phyloP scores from a whole-genome alignment of 2,888 invertebrate species.

The Anagyrus pseudococci region DNA sequence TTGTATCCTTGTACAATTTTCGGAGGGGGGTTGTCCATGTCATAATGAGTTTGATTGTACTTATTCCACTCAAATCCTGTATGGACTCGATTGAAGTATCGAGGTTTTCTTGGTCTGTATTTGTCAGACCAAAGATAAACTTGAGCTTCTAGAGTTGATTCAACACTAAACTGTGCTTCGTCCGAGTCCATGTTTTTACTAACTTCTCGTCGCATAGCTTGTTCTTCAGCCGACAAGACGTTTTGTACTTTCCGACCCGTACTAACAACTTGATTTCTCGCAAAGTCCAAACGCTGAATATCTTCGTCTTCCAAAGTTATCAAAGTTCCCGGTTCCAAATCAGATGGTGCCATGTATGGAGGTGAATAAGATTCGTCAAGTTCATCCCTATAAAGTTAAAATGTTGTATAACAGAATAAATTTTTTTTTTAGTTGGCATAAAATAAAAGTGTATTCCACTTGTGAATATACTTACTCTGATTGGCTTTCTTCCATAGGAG shows the following conservation, averaged over 20 bases:
- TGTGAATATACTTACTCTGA: slow-evolving; percentile 47
- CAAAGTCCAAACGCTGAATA: slow-evolving; percentile 74
- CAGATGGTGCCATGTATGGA: slow-evolving; percentile 67
- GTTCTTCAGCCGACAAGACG: slow-evolving; percentile 65
- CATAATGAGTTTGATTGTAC: slow-evolving; percentile 99
- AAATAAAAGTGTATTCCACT: neutral
- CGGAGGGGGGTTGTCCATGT: slow-evolving; percentile 99
- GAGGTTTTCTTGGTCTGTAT: slow-evolving; percentile 94
- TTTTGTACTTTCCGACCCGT: slow-evolving; percentile 68
- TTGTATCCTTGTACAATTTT: slow-evolving; percentile 99
- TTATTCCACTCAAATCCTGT: slow-evolving; percentile 99
- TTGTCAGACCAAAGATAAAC: slow-evolving; percentile 97
- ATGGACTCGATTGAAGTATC: slow-evolving; percentile 96
- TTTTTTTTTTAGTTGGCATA: neutral
- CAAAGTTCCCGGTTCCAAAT: slow-evolving; percentile 78
- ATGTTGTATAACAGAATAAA: neutral
- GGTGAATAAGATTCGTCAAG: slow-evolving; percentile 76
- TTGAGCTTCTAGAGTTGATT: slow-evolving; percentile 84
- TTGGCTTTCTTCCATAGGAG: slow-evolving; percentile 58
- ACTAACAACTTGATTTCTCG: slow-evolving; percentile 72
- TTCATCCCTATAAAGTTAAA: slow-evolving; percentile 32
- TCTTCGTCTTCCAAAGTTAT: slow-evolving; percentile 81
- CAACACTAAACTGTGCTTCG: slow-evolving; percentile 91
- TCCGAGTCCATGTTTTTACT: slow-evolving; percentile 84
- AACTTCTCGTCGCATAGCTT: slow-evolving; percentile 79